phyloP scores from a whole-genome alignment of 2,113 vertebrate genomes.

The Actenoides hombroni region DNA sequence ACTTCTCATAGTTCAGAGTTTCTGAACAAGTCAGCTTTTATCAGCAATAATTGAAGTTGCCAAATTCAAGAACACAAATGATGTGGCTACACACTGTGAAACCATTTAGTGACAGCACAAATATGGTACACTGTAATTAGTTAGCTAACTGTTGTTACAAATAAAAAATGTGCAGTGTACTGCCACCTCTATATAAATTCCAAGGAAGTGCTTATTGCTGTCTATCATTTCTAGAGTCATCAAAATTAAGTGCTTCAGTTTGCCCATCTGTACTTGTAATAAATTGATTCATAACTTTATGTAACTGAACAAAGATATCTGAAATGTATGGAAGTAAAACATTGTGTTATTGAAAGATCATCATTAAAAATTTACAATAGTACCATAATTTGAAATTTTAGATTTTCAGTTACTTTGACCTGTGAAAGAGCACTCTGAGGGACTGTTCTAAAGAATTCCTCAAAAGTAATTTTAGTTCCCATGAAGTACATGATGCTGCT shows the following conservation, averaged over 20 bases:
- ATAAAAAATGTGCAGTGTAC: background rate
- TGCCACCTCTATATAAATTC: background rate
- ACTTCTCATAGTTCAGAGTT: conserved; percentile 36
- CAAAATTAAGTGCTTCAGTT: conserved; percentile 1
- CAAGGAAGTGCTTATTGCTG: background rate
- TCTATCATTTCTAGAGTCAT: conserved; percentile 1
- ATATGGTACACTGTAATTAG: conserved; percentile 41
- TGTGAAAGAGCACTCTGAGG: background rate
- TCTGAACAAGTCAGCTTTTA: conserved; percentile 54
- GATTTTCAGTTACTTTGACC: conserved; percentile 19
- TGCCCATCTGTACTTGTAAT: conserved; percentile 15
- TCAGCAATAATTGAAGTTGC: conserved; percentile 53
- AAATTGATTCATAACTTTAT: background rate
- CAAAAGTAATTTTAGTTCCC: background rate
- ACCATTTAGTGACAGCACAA: conserved; percentile 23
- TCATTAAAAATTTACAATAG: background rate
- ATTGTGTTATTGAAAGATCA: background rate
- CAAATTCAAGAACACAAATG: conserved; percentile 61
- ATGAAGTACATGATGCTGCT: background rate
- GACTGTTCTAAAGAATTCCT: background rate
- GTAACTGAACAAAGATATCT: background rate
- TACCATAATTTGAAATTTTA: background rate
- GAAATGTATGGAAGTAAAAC: background rate
- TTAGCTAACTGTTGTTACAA: background rate
- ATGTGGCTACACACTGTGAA: conserved; percentile 48